Percentiles rank a stretch among this genome's conserved stretches.
These are phyloP conservation scores for Pseudorasbora parva DNA, from an alignment of 2,113 vertebrate species.

Conservation along the genomic window DNA sequence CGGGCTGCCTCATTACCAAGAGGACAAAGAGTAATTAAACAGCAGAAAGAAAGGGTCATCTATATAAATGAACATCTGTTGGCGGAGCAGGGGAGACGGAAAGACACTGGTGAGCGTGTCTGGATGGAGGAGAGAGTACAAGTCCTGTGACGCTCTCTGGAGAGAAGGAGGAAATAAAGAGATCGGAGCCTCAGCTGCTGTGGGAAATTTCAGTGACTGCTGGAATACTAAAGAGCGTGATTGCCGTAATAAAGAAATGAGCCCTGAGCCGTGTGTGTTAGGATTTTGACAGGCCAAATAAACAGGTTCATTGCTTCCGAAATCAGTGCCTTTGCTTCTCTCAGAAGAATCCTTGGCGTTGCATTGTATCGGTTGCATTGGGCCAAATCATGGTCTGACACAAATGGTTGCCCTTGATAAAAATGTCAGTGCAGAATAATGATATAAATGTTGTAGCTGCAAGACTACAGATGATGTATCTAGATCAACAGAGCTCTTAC, in stretches of 20 bases:
- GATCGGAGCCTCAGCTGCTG: constrained; percentile 15
- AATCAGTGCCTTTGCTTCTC: background rate
- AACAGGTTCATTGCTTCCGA: background rate
- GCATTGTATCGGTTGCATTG: background rate
- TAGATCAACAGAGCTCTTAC: background rate
- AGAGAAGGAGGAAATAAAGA: constrained; percentile 4
- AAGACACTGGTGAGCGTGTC: constrained; percentile 21
- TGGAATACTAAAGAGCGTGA: constrained; percentile 23
- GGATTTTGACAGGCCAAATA: constrained; percentile 17
- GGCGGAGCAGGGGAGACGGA: background rate
- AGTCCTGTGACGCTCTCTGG: constrained; percentile 5
- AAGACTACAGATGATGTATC: background rate
- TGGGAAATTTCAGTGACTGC: constrained; percentile 17
- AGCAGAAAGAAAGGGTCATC: constrained; percentile 40
- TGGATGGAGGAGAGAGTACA: constrained; percentile 10
- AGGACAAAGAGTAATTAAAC: constrained; percentile 54
- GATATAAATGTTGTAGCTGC: background rate
- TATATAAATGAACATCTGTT: constrained; percentile 51
- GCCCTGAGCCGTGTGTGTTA: constrained; percentile 4
- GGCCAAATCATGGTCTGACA: background rate
- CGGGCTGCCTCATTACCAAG: constrained; percentile 34
- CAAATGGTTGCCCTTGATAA: background rate
- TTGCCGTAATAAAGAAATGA: constrained; percentile 29
- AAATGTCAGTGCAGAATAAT: background rate
- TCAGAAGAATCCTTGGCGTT: background rate